These are phyloP conservation scores for Venustaconcha ellipsiformis DNA, from an alignment of 1,140 invertebrate species.

Conservation along the genomic window DNA sequence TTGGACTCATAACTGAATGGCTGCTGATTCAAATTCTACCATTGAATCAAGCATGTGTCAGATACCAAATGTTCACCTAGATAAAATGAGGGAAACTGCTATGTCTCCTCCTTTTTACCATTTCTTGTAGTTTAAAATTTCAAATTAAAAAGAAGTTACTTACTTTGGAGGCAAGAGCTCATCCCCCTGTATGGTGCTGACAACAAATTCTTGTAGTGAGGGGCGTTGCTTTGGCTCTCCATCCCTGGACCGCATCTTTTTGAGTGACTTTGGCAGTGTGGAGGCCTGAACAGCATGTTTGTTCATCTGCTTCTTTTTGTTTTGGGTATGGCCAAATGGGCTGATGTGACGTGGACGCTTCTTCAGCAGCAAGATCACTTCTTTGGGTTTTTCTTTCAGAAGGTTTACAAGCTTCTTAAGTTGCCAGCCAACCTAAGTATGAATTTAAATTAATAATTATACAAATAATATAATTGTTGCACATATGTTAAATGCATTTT, in stretches of 20 bases:
- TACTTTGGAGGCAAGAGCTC: constrained; percentile 47
- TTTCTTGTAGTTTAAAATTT: background rate
- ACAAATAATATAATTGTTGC: background rate
- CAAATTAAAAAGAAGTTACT: constrained; percentile 9
- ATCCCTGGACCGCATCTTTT: constrained; percentile 57
- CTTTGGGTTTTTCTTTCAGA: constrained; percentile 82
- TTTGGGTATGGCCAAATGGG: constrained; percentile 81
- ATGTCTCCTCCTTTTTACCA: too few relatives aligned
- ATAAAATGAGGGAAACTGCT: too few relatives aligned
- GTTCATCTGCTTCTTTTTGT: constrained; percentile 42
- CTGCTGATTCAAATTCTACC: too few relatives aligned
- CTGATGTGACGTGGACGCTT: constrained; percentile 86
- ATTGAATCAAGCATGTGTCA: too few relatives aligned
- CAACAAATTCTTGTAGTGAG: constrained; percentile 56
- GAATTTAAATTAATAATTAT: background rate
- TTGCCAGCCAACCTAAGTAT: constrained; percentile 81
- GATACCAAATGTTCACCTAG: too few relatives aligned
- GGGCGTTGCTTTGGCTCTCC: constrained; percentile 56
- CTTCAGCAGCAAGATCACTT: constrained; percentile 86
- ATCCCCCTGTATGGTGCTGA: constrained; percentile 26
- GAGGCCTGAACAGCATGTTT: constrained; percentile 48
- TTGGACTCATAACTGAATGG: too few relatives aligned
- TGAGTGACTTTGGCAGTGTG: constrained; percentile 60
- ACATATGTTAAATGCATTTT: too few relatives aligned
- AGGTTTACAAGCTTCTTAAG: constrained; percentile 83